These are phyloP conservation scores for Psylliodes chrysocephalus DNA, from an alignment of 2,888 invertebrate species.

Conservation along the genomic window DNA sequence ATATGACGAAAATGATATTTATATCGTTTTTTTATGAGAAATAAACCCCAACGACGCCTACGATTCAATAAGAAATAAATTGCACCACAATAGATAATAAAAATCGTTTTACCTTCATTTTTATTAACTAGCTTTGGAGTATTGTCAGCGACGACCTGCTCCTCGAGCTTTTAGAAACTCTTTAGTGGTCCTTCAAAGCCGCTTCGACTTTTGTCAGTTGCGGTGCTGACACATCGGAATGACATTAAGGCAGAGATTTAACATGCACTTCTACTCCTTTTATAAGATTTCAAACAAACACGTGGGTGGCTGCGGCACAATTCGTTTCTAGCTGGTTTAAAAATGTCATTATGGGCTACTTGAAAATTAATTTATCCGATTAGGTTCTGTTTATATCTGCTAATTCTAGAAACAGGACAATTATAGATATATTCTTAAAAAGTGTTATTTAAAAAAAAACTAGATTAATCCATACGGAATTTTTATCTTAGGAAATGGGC, in stretches of 20 bases:
- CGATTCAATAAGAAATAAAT: not conserved
- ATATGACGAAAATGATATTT: no score
- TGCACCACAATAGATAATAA: not conserved
- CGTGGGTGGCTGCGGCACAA: not conserved
- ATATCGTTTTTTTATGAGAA: no score
- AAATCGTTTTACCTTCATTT: constrained; percentile 26
- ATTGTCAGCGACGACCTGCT: constrained; percentile 15
- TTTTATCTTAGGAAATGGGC: no score
- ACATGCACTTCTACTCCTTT: not conserved
- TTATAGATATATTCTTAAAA: no score
- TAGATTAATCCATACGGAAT: no score
- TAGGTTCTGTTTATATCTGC: no score
- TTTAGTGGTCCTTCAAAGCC: constrained; percentile 20
- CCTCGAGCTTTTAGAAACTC: constrained; percentile 9
- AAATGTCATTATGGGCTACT: no score
- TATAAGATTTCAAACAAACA: constrained; percentile 10
- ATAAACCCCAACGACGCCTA: no score
- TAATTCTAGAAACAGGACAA: no score
- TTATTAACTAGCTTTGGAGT: constrained; percentile 21
- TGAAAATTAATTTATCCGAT: no score
- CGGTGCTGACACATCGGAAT: constrained; percentile 37
- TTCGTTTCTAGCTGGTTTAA: no score
- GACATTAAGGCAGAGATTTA: constrained; percentile 22
- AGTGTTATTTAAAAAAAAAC: no score
- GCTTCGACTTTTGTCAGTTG: constrained; percentile 36